Base-by-base conservation (phyloP, 2,888 invertebrate genomes). In the Tachina fera region DNA sequence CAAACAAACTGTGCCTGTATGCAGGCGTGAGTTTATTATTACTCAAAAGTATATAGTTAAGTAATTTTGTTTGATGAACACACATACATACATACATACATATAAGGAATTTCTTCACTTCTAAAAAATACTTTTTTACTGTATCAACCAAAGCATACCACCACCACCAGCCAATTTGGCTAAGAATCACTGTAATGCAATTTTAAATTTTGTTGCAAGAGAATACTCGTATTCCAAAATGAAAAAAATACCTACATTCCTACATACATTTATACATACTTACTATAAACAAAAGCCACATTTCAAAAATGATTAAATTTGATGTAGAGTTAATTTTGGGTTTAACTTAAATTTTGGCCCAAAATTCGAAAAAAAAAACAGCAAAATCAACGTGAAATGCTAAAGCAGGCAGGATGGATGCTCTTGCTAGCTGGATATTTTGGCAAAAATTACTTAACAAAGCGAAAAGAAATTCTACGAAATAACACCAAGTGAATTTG, bases 261-360 rank as follows among this genome's bases (percentile, higher is more conserved):
- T 53, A 53, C 53, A 16, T 31, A 31, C 5, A 31, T 31, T 31
- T 6, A 6, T 31, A 31, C 31, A 31, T 31, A 31, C 31, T 31
- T 31, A 31, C 31, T 6, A 31, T 5, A 31, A 31, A 70, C 68
- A 71, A 83, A 79, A 72, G 31, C 72, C 79, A 77, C 86, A 86
- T 90, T 90, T 91, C 91, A 91, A 89, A 91, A 91, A 90, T 91
- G 91, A 91, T 91, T 91, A 91, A 90, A 89, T 90, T 90, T 91
- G 91, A 91, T 90, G 90, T 89, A 89, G 87, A 91, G 90, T 91
- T 91, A 91, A 91, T 91, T 91, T 91, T 76, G 76, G 86, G 86
- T 86, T 81, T 86, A 83, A 76, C 83, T n/a, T 31, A 60, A 79
- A 71, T 71, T 51, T 71, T 70, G 61, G 22, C 16, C 41, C 63